Evolutionary conservation across 2,113 vertebrate species (phyloP).

Genomic region (Tupaia tana): DNA sequence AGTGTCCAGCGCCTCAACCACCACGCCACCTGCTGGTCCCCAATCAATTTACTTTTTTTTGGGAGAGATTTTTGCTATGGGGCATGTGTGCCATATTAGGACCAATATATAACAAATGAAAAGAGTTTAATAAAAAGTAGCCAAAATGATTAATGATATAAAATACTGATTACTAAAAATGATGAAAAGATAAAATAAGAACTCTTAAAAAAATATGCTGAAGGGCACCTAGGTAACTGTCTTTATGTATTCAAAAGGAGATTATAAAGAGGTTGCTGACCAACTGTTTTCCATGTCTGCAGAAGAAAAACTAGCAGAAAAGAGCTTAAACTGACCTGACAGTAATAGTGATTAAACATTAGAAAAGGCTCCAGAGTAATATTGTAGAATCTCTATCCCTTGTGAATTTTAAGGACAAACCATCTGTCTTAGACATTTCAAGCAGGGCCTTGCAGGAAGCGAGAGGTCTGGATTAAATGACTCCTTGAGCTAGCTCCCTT

Average conservation of each 20-base stretch:
- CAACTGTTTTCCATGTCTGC: constrained; percentile 50
- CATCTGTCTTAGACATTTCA: constrained; percentile 73
- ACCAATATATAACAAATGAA: constrained; percentile 35
- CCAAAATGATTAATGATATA: constrained; percentile 25
- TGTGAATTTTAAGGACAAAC: constrained; percentile 79
- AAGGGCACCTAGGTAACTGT: constrained; percentile 43
- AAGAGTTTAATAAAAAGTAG: constrained; percentile 59
- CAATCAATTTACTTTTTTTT: no score
- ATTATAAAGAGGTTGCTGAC: constrained; percentile 57
- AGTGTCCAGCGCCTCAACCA: no score
- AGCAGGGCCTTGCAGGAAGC: constrained; percentile 53
- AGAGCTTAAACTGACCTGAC: constrained; percentile 76
- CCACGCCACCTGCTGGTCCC: no score
- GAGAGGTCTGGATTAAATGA: constrained; percentile 68
- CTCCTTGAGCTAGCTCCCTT: constrained; percentile 55
- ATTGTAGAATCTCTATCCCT: constrained; percentile 70
- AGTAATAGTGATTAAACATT: constrained; percentile 81
- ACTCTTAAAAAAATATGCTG: neutral
- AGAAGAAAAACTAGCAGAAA: constrained; percentile 70
- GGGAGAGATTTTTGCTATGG: no score
- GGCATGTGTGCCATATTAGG: neutral
- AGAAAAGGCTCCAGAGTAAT: constrained; percentile 71
- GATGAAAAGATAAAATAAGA: constrained; percentile 44
- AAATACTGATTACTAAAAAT: constrained; percentile 55
- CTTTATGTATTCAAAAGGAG: constrained; percentile 18